phyloP scores from a whole-genome alignment of 2,797 vertebrate species.

The Manis crassicaudata region DNA sequence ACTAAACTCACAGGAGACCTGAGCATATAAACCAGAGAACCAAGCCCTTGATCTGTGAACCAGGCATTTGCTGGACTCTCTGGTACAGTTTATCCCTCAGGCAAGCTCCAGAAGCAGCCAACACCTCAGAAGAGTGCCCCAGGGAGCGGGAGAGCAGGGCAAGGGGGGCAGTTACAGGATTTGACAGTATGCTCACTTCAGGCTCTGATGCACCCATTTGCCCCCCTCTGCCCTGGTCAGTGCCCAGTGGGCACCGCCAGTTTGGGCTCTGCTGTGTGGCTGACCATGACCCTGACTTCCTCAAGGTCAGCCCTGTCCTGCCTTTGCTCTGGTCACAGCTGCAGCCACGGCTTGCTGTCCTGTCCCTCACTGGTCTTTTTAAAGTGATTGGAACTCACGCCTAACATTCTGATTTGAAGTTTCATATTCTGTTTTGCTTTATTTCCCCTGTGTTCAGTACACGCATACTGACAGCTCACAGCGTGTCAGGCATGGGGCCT shows the following conservation, averaged over 20 bases:
- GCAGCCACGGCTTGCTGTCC: not conserved
- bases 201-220: not conserved
- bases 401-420: not conserved
- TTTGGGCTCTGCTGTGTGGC: not conserved
- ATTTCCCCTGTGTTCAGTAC: not conserved
- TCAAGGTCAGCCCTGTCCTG: not conserved
- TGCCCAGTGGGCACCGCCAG: no score
- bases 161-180: not conserved
- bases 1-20: conserved; percentile 12
- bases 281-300: not conserved
- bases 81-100: not conserved
- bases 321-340: not conserved
- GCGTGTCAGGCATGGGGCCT: accelerated
- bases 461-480: not conserved
- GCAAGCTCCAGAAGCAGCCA: not conserved
- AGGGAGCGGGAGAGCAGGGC: not conserved
- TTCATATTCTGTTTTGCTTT: not conserved
- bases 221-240: not conserved
- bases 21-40: not conserved
- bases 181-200: not conserved
- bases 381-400: not conserved
- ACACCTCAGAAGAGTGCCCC: not conserved
- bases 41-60: not conserved
- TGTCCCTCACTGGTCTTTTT: not conserved
- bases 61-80: not conserved